These are phyloP conservation scores for Philereme vetulata DNA, from an alignment of 2,888 invertebrate genomes.

Conservation along the genomic window DNA sequence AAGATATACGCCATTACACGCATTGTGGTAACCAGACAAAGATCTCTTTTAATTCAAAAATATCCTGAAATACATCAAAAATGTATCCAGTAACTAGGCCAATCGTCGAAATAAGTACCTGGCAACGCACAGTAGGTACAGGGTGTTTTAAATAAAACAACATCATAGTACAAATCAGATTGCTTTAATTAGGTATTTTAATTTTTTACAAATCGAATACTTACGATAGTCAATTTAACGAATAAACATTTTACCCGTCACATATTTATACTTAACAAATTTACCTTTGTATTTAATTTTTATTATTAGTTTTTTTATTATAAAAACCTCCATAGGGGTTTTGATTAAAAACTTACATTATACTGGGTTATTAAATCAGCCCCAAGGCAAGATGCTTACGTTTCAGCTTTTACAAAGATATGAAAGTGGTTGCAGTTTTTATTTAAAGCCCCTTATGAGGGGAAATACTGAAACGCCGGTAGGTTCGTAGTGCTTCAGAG, in stretches of 20 bases:
- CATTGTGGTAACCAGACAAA: too few species aligned
- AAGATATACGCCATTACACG: too few species aligned
- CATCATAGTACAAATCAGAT: conserved; percentile 80
- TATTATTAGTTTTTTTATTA: conserved; percentile 67
- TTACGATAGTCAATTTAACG: conserved; percentile 83
- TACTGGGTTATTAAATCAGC: conserved; percentile 61
- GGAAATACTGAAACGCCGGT: too few species aligned
- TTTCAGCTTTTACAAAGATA: not conserved
- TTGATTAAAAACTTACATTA: conserved; percentile 81
- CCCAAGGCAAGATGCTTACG: conserved; percentile 11
- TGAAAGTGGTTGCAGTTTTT: too few species aligned
- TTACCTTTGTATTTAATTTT: conserved; percentile 78
- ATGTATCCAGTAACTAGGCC: too few species aligned
- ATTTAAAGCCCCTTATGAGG: too few species aligned
- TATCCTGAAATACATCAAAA: too few species aligned
- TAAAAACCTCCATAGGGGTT: conserved; percentile 83
- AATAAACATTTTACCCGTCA: conserved; percentile 81
- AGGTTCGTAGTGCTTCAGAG: not conserved
- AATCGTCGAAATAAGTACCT: too few species aligned
- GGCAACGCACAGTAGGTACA: too few species aligned
- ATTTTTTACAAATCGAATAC: conserved; percentile 84
- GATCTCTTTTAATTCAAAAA: too few species aligned
- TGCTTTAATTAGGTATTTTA: conserved; percentile 83
- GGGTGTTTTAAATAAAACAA: conserved; percentile 63
- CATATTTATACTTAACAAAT: conserved; percentile 77